phyloP scores from a whole-genome alignment of 2,113 vertebrate species.

The Dascyllus trimaculatus region DNA sequence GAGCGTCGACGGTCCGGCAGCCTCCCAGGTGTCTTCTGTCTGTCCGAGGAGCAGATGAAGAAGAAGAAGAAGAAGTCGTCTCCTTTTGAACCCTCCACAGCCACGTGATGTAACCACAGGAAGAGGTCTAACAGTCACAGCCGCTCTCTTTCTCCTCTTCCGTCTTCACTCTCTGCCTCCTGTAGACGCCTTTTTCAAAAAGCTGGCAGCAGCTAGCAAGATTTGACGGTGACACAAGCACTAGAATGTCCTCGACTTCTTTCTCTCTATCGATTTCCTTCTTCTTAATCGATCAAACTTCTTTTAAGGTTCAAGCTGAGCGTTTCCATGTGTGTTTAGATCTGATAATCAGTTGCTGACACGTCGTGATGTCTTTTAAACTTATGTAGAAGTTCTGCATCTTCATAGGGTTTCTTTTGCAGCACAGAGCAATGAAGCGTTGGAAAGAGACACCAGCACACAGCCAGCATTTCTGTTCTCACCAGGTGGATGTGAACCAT shows the following conservation, averaged over 20 bases:
- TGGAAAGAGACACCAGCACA: constrained; percentile 20
- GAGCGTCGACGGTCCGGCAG: constrained; percentile 24
- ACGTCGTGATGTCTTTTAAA: too few species aligned
- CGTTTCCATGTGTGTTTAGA: background rate
- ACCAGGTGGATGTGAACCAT: background rate
- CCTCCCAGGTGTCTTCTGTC: constrained; percentile 66
- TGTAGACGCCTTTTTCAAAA: constrained; percentile 23
- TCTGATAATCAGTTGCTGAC: too few species aligned
- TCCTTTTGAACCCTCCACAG: constrained; percentile 82
- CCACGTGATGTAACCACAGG: constrained; percentile 88
- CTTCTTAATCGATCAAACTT: too few species aligned
- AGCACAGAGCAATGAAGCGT: background rate
- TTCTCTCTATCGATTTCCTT: background rate
- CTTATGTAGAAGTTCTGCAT: too few species aligned
- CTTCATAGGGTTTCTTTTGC: too few species aligned
- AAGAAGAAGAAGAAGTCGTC: constrained; percentile 76
- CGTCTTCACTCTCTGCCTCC: constrained; percentile 52
- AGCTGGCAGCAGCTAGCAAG: constrained; percentile 9
- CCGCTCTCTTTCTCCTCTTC: constrained; percentile 71
- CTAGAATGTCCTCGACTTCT: background rate
- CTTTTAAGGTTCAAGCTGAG: too few species aligned
- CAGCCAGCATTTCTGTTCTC: background rate
- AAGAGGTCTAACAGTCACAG: constrained; percentile 88
- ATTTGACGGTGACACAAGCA: background rate
- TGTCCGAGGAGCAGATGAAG: constrained; percentile 75